Evolutionary conservation across 2,113 vertebrate species (phyloP), one percentile per base, ranked within the genome.

Genomic region (Apteryx owenii): DNA sequence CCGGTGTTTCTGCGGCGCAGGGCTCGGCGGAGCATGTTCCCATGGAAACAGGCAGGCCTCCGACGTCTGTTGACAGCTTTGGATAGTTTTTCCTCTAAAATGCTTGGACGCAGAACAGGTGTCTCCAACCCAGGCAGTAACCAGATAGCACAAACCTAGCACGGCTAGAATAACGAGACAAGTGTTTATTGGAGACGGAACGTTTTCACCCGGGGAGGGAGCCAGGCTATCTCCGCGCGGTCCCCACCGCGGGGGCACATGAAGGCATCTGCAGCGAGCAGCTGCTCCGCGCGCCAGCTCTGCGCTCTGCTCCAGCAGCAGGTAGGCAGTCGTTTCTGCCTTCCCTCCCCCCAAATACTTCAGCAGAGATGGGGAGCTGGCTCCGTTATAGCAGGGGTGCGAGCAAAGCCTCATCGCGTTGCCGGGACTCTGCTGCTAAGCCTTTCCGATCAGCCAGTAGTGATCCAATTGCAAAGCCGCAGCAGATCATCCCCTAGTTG

Each of bases 31-130:
- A 97, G 51, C 93, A 70, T 2, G 95, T 98, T 97, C 91, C 97
- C 95, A 98, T 97, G 97, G 97, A 93, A 97, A 98, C 96, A 21
- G 62, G 88, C 89, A 96, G 96, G 84, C 91, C 94, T 97, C 95
- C 73, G 86, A 73, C 69, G 91, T 16, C 95, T 97, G 90, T 88
- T 97, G 97, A 97, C 95, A 97, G 97, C 91, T 96, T 76, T 76
- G 94, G 90, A 88, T 77, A 81, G 85, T 31, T 94, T 93, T 75
- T 78, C 81, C 72, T 83, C 95, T 90, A 79, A 90, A 95, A 96
- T 80, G 91, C 95, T 93, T 96, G 96, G 96, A 97, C 96, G 92
- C 79, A 85, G 95, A 95, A 96, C 96, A 97, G 97, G 97, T 95
- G 89, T 83, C 89, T 82, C 84, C 83, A 91, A 96, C 90, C 88